Conservation (phyloP, 1,140 invertebrate species). For the Drosophila orena region DNA sequence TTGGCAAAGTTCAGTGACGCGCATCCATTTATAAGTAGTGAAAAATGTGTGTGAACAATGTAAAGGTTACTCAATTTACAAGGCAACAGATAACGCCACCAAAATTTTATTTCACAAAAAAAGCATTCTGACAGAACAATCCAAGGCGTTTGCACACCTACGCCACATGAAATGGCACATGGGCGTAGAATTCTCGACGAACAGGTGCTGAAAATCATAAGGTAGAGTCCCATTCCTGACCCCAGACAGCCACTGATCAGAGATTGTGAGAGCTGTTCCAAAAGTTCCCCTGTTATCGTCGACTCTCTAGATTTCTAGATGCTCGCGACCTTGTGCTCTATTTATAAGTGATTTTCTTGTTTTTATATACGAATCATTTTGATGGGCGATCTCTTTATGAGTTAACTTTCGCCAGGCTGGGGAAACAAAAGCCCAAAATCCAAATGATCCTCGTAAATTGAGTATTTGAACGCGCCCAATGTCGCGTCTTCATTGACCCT, state of each 20-base stretch:
- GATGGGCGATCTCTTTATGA: conserved; percentile 41
- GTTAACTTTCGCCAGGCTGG: conserved; percentile 55
- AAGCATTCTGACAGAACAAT: conserved; percentile 61
- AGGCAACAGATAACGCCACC: conserved; percentile 65
- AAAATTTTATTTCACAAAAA: conserved; percentile 17
- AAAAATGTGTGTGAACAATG: conserved; percentile 57
- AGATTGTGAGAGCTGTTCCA: conserved; percentile 6
- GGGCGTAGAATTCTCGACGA: conserved; percentile 37
- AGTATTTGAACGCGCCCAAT: conserved; percentile 70
- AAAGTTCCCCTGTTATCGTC: conserved; percentile 23
- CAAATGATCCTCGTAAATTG: conserved; percentile 37
- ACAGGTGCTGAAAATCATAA: conserved; percentile 6
- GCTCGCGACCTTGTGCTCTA: conserved; percentile 66
- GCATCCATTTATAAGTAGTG: conserved; percentile 37
- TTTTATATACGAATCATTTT: conserved; percentile 72
- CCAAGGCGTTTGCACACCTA: conserved; percentile 64
- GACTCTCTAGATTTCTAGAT: conserved; percentile 42
- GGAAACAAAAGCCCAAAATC: conserved; percentile 49
- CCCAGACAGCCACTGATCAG: conserved; percentile 17
- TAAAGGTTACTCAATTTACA: conserved; percentile 75
- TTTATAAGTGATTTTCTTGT: conserved; percentile 62
- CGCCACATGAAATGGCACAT: conserved; percentile 38
- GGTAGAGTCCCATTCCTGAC: conserved; percentile 4
- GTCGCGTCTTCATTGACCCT: conserved; percentile 60
- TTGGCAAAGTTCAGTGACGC: conserved; percentile 52